Evolutionary conservation across 2,888 invertebrate species (phyloP), one percentile per base, ranked within the genome.

Genomic region (Drosophila paranaensis): DNA sequence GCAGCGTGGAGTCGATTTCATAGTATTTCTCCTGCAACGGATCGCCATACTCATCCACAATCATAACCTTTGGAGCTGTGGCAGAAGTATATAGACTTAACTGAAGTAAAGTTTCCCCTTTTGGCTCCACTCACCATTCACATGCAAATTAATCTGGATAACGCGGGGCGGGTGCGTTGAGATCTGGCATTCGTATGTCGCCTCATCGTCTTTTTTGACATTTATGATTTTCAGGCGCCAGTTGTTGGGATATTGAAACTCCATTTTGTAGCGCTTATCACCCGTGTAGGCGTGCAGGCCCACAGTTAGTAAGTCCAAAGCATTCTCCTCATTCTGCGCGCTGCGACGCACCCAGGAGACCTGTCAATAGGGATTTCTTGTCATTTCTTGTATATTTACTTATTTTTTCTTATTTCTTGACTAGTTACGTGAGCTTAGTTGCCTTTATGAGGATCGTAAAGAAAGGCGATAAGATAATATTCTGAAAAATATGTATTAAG

Each of bases 271-370:
- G 92, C 95, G 94, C 43, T 94, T 92, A 91, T 95, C 95, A 39
- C 95, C 95, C 27, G 95, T 95, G 77, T 96, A 95, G 13, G 95
- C 95, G 65, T 95, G 95, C 77, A 94, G 93, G 45, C 95, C 95
- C 53, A 96, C 94, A 2, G 96, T 96, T 13, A 96, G 93, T 58
- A 96, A 91, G 88, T 95, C 95, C 82, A 96, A 93, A 76, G 94
- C 95, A 85, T 95, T 94, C 71, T 94, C 94, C 72, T 95, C 95
- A 60, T 87, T 91, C 62, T 90, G 90, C 25, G 94, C 94, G 67
- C 95, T 95, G 81, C 94, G 93, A 39, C 95, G 93, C 63, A 96
- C 94, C 96, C 96, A 96, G 30, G 95, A 95, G 67, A 96, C 96
- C 96, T 96, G 92, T 14, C 14, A 11, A 20, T 8, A 39, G 13